Percentiles rank a stretch among this genome's conserved stretches.
Conservation (phyloP, 2,888 invertebrate species). For the Ryuthela nishihirai region DNA sequence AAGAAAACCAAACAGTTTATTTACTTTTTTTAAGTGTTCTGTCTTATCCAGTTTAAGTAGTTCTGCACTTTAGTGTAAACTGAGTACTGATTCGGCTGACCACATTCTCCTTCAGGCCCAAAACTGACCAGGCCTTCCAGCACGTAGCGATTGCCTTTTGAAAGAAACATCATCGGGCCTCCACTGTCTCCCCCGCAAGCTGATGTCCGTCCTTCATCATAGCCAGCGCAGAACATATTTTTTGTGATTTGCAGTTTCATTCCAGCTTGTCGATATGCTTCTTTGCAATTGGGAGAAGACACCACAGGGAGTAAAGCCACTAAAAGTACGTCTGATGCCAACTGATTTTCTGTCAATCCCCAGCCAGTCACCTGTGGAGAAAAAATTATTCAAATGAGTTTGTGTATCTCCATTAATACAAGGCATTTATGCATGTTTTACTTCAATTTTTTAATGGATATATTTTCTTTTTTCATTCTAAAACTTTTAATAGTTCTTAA, state of each 20-base stretch:
- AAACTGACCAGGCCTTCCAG: conserved; percentile 18
- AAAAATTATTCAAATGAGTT: too few species aligned
- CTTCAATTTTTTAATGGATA: too few species aligned
- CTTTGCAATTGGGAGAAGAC: conserved; percentile 18
- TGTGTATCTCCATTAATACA: too few species aligned
- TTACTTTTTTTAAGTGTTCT: too few species aligned
- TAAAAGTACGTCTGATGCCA: conserved; percentile 10
- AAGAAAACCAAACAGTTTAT: too few species aligned
- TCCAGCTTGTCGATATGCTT: conserved; percentile 15
- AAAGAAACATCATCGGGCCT: conserved; percentile 9
- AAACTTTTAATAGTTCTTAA: too few species aligned
- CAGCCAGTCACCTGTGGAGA: conserved; percentile 39
- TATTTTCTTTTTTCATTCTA: too few species aligned
- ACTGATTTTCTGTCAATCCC: conserved; percentile 31
- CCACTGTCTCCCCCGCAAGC: conserved; percentile 36
- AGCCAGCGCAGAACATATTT: conserved; percentile 33
- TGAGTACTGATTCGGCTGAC: conserved; percentile 1
- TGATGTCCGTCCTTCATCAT: neutral
- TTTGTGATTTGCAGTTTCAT: neutral
- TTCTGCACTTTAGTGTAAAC: too few species aligned
- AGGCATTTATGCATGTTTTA: too few species aligned
- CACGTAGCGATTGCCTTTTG: neutral
- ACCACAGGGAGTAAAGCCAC: conserved; percentile 37
- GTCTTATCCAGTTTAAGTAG: too few species aligned
- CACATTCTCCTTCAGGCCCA: neutral